Base-by-base conservation (phyloP, 64 coral and sea anemone genomes). In the Catalaphyllia jardinei region DNA sequence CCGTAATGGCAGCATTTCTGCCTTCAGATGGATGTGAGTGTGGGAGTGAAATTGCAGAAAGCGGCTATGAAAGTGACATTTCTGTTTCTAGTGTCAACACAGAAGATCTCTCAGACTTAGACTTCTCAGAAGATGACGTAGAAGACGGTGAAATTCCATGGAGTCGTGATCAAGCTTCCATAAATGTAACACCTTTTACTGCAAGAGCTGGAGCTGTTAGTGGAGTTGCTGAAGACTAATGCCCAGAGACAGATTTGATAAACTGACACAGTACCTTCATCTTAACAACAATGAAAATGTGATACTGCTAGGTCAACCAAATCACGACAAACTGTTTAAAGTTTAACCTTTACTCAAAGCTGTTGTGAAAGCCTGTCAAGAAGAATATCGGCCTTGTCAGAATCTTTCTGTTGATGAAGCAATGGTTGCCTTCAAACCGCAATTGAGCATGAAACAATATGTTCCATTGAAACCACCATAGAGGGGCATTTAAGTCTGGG, bases 241-340 rank as follows among this genome's bases (percentile, higher is more conserved):
- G 75, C 15, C 75, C 0, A 78, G 75, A 52, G 38, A 54, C 76
- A 29, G 72, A 74, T 93, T 93, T 19, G 91, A 88, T 31, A 93
- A 93, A 67, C 29, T 88, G 19, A 82, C 33, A 13, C 92, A 88
- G 31, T 83, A 93, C 54, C 67, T 93, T 4, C 77, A 61, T 39
- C 49, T 83, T 24, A 87, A 79, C 27, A 62, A 80, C 33, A 55
- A 73, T 63, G 86, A 88, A 73, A 93, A 87, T 29, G 51, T 75
- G 0, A 19, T 87, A 69, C 86, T 31, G 72, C 57, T 52, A 8
- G 52, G 71, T 3, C 67, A 77, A n/a, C 86, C 76, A 42, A 60
- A 83, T 29, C 65, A 93, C n/a, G 77, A 93, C 86, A 88, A 93
- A 28, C 75, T 93, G 3, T 88, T 81, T 64, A 93, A 93, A 79